Conservation (phyloP, 2,113 vertebrate species). For the Caloenas nicobarica region DNA sequence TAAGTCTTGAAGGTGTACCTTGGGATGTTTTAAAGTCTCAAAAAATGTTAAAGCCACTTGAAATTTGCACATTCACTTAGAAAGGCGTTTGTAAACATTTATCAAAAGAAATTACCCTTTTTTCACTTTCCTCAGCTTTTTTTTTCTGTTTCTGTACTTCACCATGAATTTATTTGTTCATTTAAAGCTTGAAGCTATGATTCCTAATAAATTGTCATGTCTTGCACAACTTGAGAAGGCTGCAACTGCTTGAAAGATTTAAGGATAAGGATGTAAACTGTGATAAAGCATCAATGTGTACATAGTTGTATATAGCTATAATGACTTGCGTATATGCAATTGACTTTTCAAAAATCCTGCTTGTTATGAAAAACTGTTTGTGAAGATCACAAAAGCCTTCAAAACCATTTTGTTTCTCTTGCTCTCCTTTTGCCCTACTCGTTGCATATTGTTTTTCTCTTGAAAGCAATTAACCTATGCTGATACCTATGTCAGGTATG, state of each 20-base stretch:
- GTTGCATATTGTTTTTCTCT: neutral
- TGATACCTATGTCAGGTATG: neutral
- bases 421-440: neutral
- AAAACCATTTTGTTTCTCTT: neutral
- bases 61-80: neutral
- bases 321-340: neutral
- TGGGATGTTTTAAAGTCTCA: neutral
- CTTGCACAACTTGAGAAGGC: neutral
- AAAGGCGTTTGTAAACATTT: neutral
- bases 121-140: neutral
- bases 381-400: slow-evolving; percentile 11
- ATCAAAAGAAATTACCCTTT: neutral
- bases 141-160: neutral
- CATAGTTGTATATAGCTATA: neutral
- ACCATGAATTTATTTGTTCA: neutral
- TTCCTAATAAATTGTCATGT: neutral
- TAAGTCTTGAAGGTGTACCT: neutral
- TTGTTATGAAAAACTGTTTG: neutral
- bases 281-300: neutral
- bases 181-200: neutral
- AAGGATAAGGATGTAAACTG: neutral
- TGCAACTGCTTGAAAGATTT: neutral
- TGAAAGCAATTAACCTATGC: slow-evolving; percentile 31
- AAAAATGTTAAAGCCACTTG: neutral
- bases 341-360: neutral